phyloP scores from a whole-genome alignment of 2,113 vertebrate genomes.

The Sitta europaea region DNA sequence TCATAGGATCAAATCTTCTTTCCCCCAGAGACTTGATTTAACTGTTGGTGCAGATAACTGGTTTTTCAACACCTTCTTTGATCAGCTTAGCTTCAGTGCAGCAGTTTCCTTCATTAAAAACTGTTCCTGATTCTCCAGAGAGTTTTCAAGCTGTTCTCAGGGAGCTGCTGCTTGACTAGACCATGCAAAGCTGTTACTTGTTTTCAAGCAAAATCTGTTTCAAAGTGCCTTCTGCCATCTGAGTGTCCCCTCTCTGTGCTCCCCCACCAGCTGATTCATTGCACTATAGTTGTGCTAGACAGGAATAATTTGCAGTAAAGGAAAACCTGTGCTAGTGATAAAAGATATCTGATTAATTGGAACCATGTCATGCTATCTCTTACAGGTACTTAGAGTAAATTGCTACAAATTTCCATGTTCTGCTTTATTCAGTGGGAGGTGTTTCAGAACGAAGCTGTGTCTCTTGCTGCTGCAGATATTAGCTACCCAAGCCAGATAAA shows the following conservation, averaged over 20 bases:
- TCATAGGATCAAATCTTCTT: neutral
- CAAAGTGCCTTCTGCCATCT: neutral
- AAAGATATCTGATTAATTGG: neutral
- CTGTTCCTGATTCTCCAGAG: neutral
- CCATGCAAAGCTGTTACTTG: neutral
- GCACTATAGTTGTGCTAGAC: neutral
- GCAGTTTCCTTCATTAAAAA: neutral
- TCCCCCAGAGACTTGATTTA: neutral
- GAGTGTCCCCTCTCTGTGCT: neutral
- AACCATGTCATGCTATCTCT: neutral
- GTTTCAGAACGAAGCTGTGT: neutral
- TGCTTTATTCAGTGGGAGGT: conserved; percentile 25
- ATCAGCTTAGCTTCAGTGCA: neutral
- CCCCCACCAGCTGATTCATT: neutral
- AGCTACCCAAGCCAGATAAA: neutral
- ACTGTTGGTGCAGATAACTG: neutral
- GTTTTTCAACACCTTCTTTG: neutral
- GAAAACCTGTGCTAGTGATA: neutral
- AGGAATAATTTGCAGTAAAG: neutral
- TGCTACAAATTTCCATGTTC: neutral
- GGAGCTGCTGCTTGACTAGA: neutral
- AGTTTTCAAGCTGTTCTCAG: neutral
- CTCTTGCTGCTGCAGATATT: neutral
- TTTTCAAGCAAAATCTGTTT: neutral
- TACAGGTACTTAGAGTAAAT: neutral